These are phyloP conservation scores for Spermophilus dauricus DNA, from an alignment of 2,113 vertebrate species.

Conservation along the genomic window DNA sequence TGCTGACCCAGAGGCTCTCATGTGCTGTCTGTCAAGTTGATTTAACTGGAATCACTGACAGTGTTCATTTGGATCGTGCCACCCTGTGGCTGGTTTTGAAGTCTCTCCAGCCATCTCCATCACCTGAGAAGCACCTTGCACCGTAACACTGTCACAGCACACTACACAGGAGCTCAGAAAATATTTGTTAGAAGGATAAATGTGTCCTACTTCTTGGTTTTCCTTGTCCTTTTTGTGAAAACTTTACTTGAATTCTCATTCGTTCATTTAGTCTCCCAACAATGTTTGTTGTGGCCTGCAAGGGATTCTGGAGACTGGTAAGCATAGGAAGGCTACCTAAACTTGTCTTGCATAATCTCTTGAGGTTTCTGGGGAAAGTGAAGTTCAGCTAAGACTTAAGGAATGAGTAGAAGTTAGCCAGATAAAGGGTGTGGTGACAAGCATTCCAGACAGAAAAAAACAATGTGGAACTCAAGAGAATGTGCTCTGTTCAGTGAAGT, in stretches of 20 bases:
- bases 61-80: constrained; percentile 59
- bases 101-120: background rate
- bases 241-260: background rate
- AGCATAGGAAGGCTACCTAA: background rate
- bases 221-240: constrained; percentile 1
- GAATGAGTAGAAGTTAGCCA: background rate
- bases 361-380: background rate
- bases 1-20: background rate
- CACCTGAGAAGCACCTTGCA: background rate
- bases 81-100: constrained; percentile 30
- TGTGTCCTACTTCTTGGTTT: background rate
- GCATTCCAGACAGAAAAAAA: background rate
- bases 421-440: background rate
- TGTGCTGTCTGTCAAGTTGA: background rate
- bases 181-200: background rate
- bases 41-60: background rate
- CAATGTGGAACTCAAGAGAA: background rate
- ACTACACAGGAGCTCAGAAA: background rate
- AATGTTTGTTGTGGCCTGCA: background rate
- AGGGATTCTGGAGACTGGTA: background rate
- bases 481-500: background rate
- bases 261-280: background rate
- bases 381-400: background rate
- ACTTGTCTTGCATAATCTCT: background rate
- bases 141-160: background rate